Evolutionary conservation across 2,888 invertebrate species (phyloP), one percentile per base, ranked within the genome.

Genomic region (Agonopterix heracliana): DNA sequence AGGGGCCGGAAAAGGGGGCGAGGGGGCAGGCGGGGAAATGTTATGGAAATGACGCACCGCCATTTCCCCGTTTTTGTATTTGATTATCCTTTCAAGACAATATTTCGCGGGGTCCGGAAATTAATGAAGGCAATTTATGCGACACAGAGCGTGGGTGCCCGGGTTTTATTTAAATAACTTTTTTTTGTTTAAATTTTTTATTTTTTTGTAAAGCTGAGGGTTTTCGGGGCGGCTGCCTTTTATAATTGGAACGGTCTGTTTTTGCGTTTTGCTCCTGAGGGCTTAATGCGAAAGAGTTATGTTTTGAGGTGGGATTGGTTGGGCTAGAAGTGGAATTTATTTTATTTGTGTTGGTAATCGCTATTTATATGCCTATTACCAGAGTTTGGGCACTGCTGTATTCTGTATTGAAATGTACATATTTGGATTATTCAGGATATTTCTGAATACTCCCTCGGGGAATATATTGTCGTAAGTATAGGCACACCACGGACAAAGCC

Each of bases 81-180:
- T 87, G 87, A 88, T 88, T 87, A 87, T 87, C 86, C 88, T 87
- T 88, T 88, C 87, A 88, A 88, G 88, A 88, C 86, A 88, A 88
- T 88, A 88, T 88, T 88, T 88, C 79, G 84, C 79, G 78, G 78
- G 81, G 78, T 61, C 83, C 85, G 87, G 88, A 87, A 84, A 87
- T 87, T 86, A 87, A 86, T 86, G 85, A 81, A 84, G 76, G 84
- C 85, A 88, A 88, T 88, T 88, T 88, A 88, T 88, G 88, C 85
- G 86, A 85, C 86, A 82, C 71, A 65, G 74, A 72, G 74, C 78
- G 76, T 71, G 74, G 76, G 73, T 71, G 71, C 73, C 70, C 66
- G 73, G 81, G 74, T 82, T 83, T 85, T 87, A 84, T 87, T 85
- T 85, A 87, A 87, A 86, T 85, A 85, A 79, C 75, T 76, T 78